Evolutionary conservation across 2,113 vertebrate genomes (phyloP), one percentile per base, ranked within the genome.

Genomic region (Empidonax alnorum): DNA sequence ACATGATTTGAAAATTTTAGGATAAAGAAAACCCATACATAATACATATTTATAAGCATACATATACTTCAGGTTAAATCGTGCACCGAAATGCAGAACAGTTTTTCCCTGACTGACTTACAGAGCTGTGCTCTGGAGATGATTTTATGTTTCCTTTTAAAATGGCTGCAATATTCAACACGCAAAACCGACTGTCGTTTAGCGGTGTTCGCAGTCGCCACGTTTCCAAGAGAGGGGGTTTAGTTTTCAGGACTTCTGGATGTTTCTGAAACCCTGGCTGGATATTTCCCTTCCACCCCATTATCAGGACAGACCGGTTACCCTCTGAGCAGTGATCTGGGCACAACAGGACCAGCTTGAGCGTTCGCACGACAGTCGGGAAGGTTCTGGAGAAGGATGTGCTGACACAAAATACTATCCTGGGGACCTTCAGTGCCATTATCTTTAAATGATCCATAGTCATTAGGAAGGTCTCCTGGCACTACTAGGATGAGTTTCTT

Each of bases 401-500:
- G 84, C 84, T 84, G 92, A 86, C 87, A 87, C 41, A 72, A 96
- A 96, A 72, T 79, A 30, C 39, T 58, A 37, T 82, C 49, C 68
- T 46, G 85, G 88, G 91, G 67, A 87, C 82, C 71, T 93, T 93
- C 86, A 68, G 65, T 41, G 52, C 76, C 74, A 28, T 91, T 97
- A 81, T 75, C 74, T 96, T 68, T 56, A 97, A 96, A 93, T 68
- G 92, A 97, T 87, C 87, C 56, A 44, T 41, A 89, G 50, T 27
- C 88, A 33, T 93, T 73, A 66, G 39, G 84, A 92, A 53, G 31
- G 77, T 92, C 93, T 93, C 77, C 56, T 87, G 80, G 67, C 69
- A 63, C 66, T 39, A 25, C 65, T 90, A 56, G 46, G 65, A 78
- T 62, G 86, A 78, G 69, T 82, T 96, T 96, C 78, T 82, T 89